Evolutionary conservation across 2,113 vertebrate genomes (phyloP).

Genomic region (Nanorana parkeri): DNA sequence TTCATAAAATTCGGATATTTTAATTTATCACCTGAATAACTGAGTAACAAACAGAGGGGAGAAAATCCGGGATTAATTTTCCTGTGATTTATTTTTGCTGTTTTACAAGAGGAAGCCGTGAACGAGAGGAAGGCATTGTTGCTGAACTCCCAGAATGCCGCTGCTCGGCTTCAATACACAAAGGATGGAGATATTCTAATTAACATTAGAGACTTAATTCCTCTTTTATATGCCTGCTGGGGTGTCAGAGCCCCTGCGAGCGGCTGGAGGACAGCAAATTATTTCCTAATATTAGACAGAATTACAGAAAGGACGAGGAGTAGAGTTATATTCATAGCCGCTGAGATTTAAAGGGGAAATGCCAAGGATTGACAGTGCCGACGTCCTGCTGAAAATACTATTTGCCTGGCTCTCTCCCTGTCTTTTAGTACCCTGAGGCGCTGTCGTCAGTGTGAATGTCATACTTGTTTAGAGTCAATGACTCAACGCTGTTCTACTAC

Average conservation of each 20-base stretch:
- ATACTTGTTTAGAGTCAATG: too few species aligned
- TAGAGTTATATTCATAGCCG: too few species aligned
- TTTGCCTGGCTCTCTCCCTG: too few species aligned
- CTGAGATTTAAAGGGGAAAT: too few species aligned
- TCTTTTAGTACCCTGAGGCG: too few species aligned
- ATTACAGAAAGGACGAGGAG: background rate
- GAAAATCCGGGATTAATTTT: constrained; percentile 20
- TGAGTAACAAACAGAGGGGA: constrained; percentile 16
- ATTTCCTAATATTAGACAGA: constrained; percentile 47
- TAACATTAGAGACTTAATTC: constrained; percentile 62
- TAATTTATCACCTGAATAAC: constrained; percentile 39
- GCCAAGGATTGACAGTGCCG: too few species aligned
- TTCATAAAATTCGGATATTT: constrained; percentile 30
- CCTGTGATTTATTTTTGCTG: constrained; percentile 24
- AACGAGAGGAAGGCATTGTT: background rate
- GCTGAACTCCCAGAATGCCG: background rate
- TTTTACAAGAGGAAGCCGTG: constrained; percentile 19
- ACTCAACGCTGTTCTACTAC: too few species aligned
- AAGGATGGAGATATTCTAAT: constrained; percentile 29
- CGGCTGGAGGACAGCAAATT: constrained; percentile 61
- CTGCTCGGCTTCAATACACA: constrained; percentile 28
- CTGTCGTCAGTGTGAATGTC: too few species aligned
- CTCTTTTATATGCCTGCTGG: constrained; percentile 58
- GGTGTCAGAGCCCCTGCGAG: constrained; percentile 63
- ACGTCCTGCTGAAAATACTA: too few species aligned